These are phyloP conservation scores for Tipula confusa DNA, from an alignment of 2,888 invertebrate species.

Conservation along the genomic window DNA sequence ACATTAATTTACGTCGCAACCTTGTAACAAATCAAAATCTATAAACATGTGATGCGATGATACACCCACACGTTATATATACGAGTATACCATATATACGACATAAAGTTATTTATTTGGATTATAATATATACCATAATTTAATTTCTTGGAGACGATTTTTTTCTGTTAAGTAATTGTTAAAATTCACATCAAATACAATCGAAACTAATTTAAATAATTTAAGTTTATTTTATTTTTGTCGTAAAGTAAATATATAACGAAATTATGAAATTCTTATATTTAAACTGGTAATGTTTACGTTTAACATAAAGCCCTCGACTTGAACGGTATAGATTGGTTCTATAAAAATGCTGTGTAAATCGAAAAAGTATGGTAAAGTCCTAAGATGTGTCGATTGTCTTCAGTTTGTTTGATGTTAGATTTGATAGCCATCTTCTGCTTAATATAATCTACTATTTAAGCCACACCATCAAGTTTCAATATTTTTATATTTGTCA, in stretches of 20 bases:
- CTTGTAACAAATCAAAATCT: neutral
- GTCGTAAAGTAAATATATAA: neutral
- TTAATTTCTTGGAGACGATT: neutral
- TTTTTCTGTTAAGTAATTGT: slow-evolving; percentile 15
- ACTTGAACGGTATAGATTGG: no score
- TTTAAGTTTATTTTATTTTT: neutral
- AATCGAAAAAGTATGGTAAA: no score
- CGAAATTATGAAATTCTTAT: neutral
- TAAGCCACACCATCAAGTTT: no score
- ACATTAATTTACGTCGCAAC: neutral
- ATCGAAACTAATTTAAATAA: slow-evolving; percentile 12
- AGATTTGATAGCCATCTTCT: no score
- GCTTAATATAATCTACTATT: no score
- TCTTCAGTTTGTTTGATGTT: neutral
- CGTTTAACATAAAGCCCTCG: neutral
- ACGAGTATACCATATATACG: no score
- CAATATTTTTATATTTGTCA: no score
- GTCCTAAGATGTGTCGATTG: no score
- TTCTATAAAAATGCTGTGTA: no score
- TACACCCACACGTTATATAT: neutral
- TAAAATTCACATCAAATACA: slow-evolving; percentile 12
- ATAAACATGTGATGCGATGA: neutral
- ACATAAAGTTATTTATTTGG: neutral
- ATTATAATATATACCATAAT: neutral
- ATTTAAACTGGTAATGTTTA: neutral